Percentiles rank a stretch among this genome's conserved stretches.
phyloP scores from a whole-genome alignment of 2,888 invertebrate genomes.

The Tenthredo distinguenda region DNA sequence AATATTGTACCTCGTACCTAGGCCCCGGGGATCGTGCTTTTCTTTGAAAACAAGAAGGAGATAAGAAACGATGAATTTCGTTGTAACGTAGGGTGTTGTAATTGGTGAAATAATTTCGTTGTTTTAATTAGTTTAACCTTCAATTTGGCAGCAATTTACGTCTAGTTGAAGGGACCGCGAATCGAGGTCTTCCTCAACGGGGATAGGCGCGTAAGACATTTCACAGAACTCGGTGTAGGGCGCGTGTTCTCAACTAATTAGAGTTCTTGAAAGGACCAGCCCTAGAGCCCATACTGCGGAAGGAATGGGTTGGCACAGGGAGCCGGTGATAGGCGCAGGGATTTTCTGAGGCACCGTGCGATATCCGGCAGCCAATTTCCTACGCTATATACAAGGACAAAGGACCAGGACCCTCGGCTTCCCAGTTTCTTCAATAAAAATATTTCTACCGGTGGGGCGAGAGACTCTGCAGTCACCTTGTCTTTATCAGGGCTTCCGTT shows the following conservation, averaged over 20 bases:
- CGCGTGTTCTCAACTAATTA: constrained; percentile 50
- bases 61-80: constrained; percentile 2
- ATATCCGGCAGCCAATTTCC: constrained; percentile 44
- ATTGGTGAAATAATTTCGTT: constrained; percentile 37
- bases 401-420: neutral
- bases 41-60: constrained; percentile 7
- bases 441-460: neutral
- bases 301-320: constrained; percentile 16
- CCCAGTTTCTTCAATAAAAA: constrained; percentile 20
- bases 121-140: constrained; percentile 47
- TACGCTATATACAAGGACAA: constrained; percentile 22
- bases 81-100: neutral
- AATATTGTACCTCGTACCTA: neutral
- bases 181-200: constrained; percentile 30
- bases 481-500: constrained; percentile 4
- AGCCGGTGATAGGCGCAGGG: constrained; percentile 31
- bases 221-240: neutral
- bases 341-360: constrained; percentile 33
- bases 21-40: neutral
- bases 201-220: constrained; percentile 46
- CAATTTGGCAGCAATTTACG: constrained; percentile 31
- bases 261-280: constrained; percentile 41
- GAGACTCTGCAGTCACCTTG: neutral
- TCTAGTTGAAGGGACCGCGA: constrained; percentile 38
- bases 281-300: neutral